phyloP scores from a whole-genome alignment of 2,888 invertebrate species.

The Sympetrum striolatum region DNA sequence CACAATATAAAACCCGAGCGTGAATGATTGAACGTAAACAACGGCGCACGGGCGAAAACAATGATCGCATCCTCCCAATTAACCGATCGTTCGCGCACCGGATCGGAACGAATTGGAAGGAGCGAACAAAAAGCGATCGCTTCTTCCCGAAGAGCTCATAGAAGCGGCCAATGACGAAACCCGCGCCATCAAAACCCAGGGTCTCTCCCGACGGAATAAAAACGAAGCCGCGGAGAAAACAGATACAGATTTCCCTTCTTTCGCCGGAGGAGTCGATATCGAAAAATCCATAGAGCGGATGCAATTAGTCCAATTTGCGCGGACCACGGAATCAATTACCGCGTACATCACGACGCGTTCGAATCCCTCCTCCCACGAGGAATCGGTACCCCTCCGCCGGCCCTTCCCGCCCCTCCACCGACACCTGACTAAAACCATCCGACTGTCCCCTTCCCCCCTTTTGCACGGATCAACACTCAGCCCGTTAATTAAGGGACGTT shows the following conservation, averaged over 20 bases:
- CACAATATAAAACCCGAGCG: no score
- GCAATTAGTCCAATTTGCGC: conserved; percentile 40
- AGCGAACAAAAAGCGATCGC: background rate
- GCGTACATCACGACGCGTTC: conserved; percentile 24
- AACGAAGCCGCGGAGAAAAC: background rate
- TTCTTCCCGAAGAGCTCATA: background rate
- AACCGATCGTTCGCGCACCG: background rate
- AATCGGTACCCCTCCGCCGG: background rate
- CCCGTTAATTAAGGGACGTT: conserved; percentile 41
- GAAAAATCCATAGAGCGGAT: conserved; percentile 5
- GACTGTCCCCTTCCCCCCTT: background rate
- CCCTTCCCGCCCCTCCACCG: background rate
- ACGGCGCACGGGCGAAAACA: background rate
- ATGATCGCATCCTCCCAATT: background rate
- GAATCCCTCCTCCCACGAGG: background rate
- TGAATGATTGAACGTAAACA: background rate
- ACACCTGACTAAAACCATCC: background rate
- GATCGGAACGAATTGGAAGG: background rate
- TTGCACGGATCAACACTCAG: conserved; percentile 40
- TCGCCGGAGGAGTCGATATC: background rate
- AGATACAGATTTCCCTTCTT: no score
- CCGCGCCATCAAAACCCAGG: background rate
- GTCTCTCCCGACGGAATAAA: background rate
- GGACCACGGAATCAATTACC: conserved; percentile 39
- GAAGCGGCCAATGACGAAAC: background rate